Base-by-base conservation (phyloP, 2,113 vertebrate genomes). In the Clarias macrocephalus region DNA sequence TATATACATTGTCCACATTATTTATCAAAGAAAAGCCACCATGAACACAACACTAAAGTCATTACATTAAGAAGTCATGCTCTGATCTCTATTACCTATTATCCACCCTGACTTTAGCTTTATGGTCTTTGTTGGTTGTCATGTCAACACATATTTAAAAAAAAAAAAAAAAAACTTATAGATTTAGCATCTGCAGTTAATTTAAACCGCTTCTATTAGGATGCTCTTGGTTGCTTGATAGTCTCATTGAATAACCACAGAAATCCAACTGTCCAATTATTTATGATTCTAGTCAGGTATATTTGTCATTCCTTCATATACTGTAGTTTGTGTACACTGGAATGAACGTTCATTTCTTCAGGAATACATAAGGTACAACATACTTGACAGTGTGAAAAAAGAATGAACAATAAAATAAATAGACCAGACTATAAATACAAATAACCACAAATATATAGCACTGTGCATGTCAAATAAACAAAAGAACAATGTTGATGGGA, bases 1-100 rank as follows among this genome's bases (percentile, higher is more conserved):
- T 66, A 72, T 56, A 80, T 59, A 80, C 56, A 72, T 18, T 63
- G 59, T 28, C 25, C 52, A 79, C 48, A 75, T 75, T 21, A 75
- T 18, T 21, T 73, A 8, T 73, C 33, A 73, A 73, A 73, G 37
- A 73, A 73, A 73, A 42, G 19, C 18, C 8, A 73, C 2, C 7
- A 37, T 66, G 15, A 7, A 65, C 25, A 25, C 25, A 66, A 15
- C 70, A 37, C 70, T 42, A 73, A 33, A 48, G 23, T 75, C 18
- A 72, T 42, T 72, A 72, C 37, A 21, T 37, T 21, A 19, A 21
- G 7, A 37, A 70, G 7, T 8, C 2, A 8, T 70, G 30, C 2
- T 70, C 15, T 70, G 16, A 19, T 33, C 19, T 73, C 10, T 21
- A 9, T 48, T 48, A 48, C 9, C n/a, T n/a, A n/a, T n/a, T n/a